Percentiles rank a stretch among this genome's conserved stretches.
Conservation (phyloP, 2,888 invertebrate species). For the Sinohyriopsis cumingii region DNA sequence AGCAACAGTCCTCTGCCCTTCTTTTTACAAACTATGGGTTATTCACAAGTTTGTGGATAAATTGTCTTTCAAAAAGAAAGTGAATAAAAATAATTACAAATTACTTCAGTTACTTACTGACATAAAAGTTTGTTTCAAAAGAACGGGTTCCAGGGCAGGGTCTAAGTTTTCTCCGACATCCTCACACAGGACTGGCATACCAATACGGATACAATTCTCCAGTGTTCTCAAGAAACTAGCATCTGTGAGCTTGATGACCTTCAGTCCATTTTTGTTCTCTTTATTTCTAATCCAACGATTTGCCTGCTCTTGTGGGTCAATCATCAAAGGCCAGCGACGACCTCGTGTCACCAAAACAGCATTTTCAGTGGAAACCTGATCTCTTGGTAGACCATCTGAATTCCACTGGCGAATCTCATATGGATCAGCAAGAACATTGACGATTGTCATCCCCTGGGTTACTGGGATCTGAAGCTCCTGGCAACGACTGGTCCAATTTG, state of each 20-base stretch:
- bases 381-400: conserved; percentile 71
- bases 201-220: conserved; percentile 72
- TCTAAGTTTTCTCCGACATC: conserved; percentile 71
- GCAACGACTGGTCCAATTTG: conserved; percentile 82
- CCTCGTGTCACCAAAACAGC: conserved; percentile 72
- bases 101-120: conserved; percentile 74
- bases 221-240: conserved; percentile 69
- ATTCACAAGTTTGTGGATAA: too few relatives aligned
- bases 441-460: conserved; percentile 79
- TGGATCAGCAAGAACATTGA: conserved; percentile 69
- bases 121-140: conserved; percentile 83
- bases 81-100: too few relatives aligned
- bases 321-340: conserved; percentile 73
- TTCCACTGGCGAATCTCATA: conserved; percentile 79
- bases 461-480: conserved; percentile 80
- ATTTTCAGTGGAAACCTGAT: conserved; percentile 72
- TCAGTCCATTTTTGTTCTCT: conserved; percentile 68
- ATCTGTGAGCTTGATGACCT: conserved; percentile 72
- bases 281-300: conserved; percentile 72
- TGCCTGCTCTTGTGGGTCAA: conserved; percentile 73
- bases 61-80: too few relatives aligned
- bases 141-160: conserved; percentile 72
- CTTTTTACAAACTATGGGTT: too few relatives aligned
- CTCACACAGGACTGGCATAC: conserved; percentile 72
- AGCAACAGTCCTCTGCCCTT: too few relatives aligned